phyloP scores from a whole-genome alignment of 1,140 invertebrate species.

The Drosophila gunungcola region DNA sequence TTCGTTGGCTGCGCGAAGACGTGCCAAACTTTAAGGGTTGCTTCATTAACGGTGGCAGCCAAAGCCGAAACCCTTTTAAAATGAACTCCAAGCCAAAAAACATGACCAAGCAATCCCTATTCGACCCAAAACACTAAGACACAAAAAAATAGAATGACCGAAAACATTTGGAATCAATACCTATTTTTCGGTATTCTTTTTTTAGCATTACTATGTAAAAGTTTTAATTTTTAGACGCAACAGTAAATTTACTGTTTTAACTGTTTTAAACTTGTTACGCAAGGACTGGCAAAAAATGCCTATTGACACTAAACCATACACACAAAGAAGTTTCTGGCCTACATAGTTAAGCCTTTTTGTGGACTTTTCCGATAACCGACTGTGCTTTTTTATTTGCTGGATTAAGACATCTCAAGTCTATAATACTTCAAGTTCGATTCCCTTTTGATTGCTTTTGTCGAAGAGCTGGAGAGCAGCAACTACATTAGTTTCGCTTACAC shows the following conservation, averaged over 20 bases:
- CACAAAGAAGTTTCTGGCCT: constrained; percentile 12
- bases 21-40: constrained; percentile 81
- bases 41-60: constrained; percentile 66
- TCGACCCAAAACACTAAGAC: constrained; percentile 15
- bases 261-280: too few species aligned
- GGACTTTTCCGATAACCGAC: constrained; percentile 21
- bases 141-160: constrained; percentile 15
- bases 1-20: constrained; percentile 52
- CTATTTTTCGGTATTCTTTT: too few species aligned
- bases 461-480: constrained; percentile 45
- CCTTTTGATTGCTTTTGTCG: constrained; percentile 48
- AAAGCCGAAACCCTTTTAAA: constrained; percentile 22
- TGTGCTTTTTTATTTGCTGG: constrained; percentile 19
- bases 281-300: background rate
- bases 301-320: background rate
- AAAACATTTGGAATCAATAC: constrained; percentile 9
- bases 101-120: constrained; percentile 13
- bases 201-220: background rate
- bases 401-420: constrained; percentile 15
- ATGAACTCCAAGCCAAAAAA: constrained; percentile 39
- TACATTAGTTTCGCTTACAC: constrained; percentile 64
- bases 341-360: constrained; percentile 19
- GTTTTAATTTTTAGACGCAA: background rate
- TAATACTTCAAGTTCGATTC: constrained; percentile 55
- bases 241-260: too few species aligned